Base-by-base conservation (phyloP, 2,113 vertebrate genomes). In the Dendrocopos noguchii region DNA sequence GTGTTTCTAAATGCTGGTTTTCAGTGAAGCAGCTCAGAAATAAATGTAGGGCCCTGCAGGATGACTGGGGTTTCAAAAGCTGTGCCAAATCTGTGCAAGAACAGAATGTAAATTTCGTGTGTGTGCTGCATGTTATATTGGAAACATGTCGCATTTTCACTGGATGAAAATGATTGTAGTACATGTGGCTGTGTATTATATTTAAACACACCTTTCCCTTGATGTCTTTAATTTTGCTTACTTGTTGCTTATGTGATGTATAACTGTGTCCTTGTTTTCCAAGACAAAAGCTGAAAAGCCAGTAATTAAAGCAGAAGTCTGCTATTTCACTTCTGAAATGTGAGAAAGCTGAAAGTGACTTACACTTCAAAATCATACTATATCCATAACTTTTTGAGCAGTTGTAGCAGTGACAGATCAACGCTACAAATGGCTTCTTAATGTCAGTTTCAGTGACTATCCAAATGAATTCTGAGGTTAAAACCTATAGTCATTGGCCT, bases 71-170 rank as follows among this genome's bases (percentile, higher is more conserved):
- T 87, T 91, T 84, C 80, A 92, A 78, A 82, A 66, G 65, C 29
- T 70, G 24, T 78, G 36, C 66, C 63, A 87, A 87, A 77, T 84
- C 80, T 92, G 55, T 65, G 10, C 94, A 94, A 50, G 95, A 91
- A 75, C 46, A 93, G 76, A 89, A 80, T 67, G 55, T 88, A 92
- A 85, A 93, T 77, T 93, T 77, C 78, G 6, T 90, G 50, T 90
- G 64, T 94, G 73, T 66, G 63, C 67, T 96, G 93, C 86, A 96
- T 95, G 94, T 87, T 94, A n/a, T 89, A 44, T 50, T 88, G 39
- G 75, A 96, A 92, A 95, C 28, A 60, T 52, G 78, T 77, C 10
- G n/a, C 84, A 73, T 91, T 92, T 88, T 94, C 79, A 75, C 56
- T 82, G 75, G 36, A 85, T 93, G 84, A 94, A 95, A 90, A 91